Evolutionary conservation across 2,888 invertebrate species (phyloP).

Genomic region (Hydriomena furcata): DNA sequence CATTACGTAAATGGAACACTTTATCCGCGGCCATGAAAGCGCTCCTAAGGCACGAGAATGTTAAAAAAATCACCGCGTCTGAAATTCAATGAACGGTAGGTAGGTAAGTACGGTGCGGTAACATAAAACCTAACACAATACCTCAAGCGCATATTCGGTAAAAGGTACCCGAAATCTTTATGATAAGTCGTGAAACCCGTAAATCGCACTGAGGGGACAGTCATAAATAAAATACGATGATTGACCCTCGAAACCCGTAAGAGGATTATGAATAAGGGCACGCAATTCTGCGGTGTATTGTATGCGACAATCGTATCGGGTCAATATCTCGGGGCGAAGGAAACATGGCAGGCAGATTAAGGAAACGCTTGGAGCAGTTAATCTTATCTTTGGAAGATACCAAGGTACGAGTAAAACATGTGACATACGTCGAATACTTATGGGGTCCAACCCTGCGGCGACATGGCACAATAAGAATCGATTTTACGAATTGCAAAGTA

Average conservation of each 20-base stretch:
- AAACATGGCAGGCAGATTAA: slow-evolving; percentile 51
- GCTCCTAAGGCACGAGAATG: slow-evolving; percentile 28
- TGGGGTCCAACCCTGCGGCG: not conserved
- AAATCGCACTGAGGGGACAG: slow-evolving; percentile 40
- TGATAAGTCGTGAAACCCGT: slow-evolving; percentile 45
- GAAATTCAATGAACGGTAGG: slow-evolving; percentile 36
- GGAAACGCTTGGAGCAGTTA: slow-evolving; percentile 48
- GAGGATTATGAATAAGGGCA: slow-evolving; percentile 55
- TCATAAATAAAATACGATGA: slow-evolving; percentile 55
- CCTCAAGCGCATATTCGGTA: slow-evolving; percentile 40
- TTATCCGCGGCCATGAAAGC: slow-evolving; percentile 33
- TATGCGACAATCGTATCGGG: slow-evolving; percentile 38
- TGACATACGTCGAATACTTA: slow-evolving; percentile 29
- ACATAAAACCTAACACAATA: slow-evolving; percentile 47
- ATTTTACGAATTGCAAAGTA: no score
- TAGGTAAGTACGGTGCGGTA: slow-evolving; percentile 39
- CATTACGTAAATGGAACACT: slow-evolving; percentile 34
- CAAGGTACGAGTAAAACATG: slow-evolving; percentile 41
- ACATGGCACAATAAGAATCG: no score
- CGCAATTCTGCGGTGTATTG: slow-evolving; percentile 40
- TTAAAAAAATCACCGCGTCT: slow-evolving; percentile 37
- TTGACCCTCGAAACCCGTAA: slow-evolving; percentile 51
- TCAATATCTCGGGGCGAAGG: slow-evolving; percentile 51
- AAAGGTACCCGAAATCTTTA: slow-evolving; percentile 45
- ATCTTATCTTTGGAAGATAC: slow-evolving; percentile 50